phyloP scores from a whole-genome alignment of 2,113 vertebrate genomes.

The Barnardius zonarius region DNA sequence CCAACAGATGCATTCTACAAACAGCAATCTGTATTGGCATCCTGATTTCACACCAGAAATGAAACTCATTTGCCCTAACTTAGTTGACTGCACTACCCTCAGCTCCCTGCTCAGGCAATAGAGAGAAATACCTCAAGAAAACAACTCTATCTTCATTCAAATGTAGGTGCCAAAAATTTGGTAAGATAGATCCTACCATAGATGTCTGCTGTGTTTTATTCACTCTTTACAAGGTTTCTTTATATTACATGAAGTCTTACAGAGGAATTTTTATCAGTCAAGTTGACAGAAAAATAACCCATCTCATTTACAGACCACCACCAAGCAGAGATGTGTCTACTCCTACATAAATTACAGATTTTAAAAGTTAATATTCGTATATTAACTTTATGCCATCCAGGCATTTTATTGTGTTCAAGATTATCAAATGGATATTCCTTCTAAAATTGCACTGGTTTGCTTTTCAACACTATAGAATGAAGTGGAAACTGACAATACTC shows the following conservation, averaged over 20 bases:
- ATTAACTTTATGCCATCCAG: neutral
- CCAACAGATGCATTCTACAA: neutral
- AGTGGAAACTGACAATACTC: neutral
- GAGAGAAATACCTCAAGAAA: neutral
- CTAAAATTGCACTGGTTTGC: neutral
- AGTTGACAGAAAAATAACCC: neutral
- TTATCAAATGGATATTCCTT: neutral
- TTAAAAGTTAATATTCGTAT: neutral
- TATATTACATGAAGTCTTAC: neutral
- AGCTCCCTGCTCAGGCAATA: neutral
- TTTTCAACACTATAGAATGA: neutral
- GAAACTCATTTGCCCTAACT: neutral
- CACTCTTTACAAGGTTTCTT: neutral
- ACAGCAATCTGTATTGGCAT: neutral
- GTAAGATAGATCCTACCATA: neutral
- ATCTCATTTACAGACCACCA: neutral
- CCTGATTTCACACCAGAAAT: neutral
- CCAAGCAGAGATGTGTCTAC: neutral
- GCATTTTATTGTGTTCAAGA: neutral
- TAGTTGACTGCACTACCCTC: neutral
- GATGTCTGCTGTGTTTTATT: neutral
- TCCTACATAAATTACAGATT: neutral
- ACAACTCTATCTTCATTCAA: neutral
- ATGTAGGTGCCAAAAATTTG: neutral
- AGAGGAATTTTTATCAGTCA: neutral